A percentile compares a stretch with the other conserved stretches of the same genome.
Evolutionary conservation across 2,797 vertebrate species (phyloP).

Genomic region (Bryconaethiops microstoma): DNA sequence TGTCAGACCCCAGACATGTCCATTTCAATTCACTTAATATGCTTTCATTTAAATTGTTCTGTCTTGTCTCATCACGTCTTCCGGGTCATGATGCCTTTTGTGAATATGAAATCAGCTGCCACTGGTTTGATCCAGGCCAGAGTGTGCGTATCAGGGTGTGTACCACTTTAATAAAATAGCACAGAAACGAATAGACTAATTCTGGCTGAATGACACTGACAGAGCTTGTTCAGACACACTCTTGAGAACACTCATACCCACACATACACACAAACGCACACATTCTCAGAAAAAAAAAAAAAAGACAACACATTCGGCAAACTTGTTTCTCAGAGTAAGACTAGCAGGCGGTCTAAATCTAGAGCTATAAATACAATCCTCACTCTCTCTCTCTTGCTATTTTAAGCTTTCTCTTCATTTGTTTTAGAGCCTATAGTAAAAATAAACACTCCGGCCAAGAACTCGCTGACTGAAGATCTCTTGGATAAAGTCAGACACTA

Average conservation of each 20-base stretch:
- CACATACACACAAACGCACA: no score
- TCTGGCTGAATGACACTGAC: slow-evolving; percentile 1
- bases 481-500: background rate
- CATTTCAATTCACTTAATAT: background rate
- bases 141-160: background rate
- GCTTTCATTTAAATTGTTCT: background rate
- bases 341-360: slow-evolving; percentile 1
- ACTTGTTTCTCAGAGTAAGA: slow-evolving; percentile 15
- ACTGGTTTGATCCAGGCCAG: background rate
- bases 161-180: background rate
- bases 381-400: background rate
- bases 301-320: background rate
- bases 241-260: background rate
- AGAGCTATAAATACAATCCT: background rate
- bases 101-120: background rate
- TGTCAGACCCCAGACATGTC: background rate
- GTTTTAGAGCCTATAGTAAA: background rate
- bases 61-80: no score
- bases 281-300: background rate
- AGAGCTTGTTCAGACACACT: background rate
- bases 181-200: slow-evolving; percentile 6
- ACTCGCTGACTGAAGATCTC: background rate
- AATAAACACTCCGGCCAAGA: background rate
- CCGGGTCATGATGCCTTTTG: background rate
- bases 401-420: slow-evolving; percentile 8